Percentiles rank a stretch among this genome's conserved stretches.
phyloP scores from a whole-genome alignment of 2,113 vertebrate species.

The Perca flavescens region DNA sequence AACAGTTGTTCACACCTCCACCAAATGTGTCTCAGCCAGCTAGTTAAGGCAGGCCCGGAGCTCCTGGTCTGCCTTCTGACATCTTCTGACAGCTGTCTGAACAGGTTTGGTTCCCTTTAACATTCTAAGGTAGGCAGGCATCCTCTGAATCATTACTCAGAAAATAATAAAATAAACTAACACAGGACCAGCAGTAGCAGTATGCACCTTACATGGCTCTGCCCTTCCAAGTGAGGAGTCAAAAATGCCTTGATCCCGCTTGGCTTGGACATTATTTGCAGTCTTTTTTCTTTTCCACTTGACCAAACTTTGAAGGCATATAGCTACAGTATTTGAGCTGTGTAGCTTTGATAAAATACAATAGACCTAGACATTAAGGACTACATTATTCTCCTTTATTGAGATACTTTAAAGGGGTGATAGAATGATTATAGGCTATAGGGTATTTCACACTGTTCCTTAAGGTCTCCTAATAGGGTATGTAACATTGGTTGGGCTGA shows the following conservation, averaged over 20 bases:
- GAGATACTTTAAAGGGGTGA: neutral
- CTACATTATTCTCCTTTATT: neutral
- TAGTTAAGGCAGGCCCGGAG: conserved; percentile 59
- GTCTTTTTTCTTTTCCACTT: neutral
- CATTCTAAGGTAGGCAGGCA: conserved; percentile 46
- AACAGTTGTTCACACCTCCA: conserved; percentile 73
- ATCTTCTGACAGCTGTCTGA: conserved; percentile 77
- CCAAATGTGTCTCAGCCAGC: conserved; percentile 51
- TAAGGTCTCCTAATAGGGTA: too few relatives aligned
- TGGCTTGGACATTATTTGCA: neutral
- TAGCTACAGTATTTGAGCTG: neutral
- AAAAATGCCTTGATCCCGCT: neutral
- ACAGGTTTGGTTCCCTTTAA: conserved; percentile 65
- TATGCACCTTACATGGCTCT: neutral
- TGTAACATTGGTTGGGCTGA: too few relatives aligned
- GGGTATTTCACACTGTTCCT: too few relatives aligned
- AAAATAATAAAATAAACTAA: conserved; percentile 28
- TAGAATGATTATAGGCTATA: too few relatives aligned
- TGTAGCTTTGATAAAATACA: conserved; percentile 4
- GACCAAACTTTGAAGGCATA: conserved; percentile 31
- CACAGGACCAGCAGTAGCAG: conserved; percentile 6
- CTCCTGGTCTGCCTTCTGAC: conserved; percentile 63
- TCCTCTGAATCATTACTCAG: conserved; percentile 50
- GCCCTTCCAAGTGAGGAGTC: neutral
- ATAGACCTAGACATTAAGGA: neutral